Evolutionary conservation across 2,888 invertebrate genomes (phyloP), one percentile per base, ranked within the genome.

Genomic region (Mermis nigrescens): DNA sequence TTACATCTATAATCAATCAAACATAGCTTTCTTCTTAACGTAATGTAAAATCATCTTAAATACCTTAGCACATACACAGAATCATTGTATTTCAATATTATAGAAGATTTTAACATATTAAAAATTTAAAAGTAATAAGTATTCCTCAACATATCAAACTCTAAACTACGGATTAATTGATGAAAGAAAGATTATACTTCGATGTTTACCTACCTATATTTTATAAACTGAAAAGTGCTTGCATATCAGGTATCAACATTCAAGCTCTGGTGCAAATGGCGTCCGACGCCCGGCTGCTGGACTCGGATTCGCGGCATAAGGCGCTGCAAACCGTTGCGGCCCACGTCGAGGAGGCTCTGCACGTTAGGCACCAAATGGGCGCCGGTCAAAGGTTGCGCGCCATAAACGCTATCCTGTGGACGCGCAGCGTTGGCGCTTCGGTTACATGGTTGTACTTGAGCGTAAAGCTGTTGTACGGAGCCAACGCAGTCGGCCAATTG

Each of bases 181-280:
- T n/a, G n/a, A n/a, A n/a, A n/a, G n/a, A n/a, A n/a, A n/a, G n/a
- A n/a, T n/a, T n/a, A n/a, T n/a, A n/a, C n/a, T n/a, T n/a, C n/a
- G n/a, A n/a, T n/a, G n/a, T n/a, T n/a, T n/a, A n/a, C n/a, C n/a
- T n/a, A n/a, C n/a, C n/a, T n/a, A n/a, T n/a, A n/a, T n/a, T n/a
- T n/a, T n/a, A n/a, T n/a, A n/a, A n/a, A n/a, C n/a, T n/a, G n/a
- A n/a, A n/a, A n/a, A n/a, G n/a, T n/a, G n/a, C n/a, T n/a, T n/a
- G n/a, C n/a, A n/a, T n/a, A n/a, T 28, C 60, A 70, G 71, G 71
- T 31, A 72, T 71, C 58, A 71, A 71, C 60, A 70, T 71, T 46
- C 71, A 71, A 61, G 70, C 71, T 3, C 61, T 71, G 57, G 71
- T 71, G 31, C 70, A 71, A 59, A 72, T 71, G 71, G 71, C 71